phyloP scores from a whole-genome alignment of 2,113 vertebrate species.

The Anguilla rostrata region DNA sequence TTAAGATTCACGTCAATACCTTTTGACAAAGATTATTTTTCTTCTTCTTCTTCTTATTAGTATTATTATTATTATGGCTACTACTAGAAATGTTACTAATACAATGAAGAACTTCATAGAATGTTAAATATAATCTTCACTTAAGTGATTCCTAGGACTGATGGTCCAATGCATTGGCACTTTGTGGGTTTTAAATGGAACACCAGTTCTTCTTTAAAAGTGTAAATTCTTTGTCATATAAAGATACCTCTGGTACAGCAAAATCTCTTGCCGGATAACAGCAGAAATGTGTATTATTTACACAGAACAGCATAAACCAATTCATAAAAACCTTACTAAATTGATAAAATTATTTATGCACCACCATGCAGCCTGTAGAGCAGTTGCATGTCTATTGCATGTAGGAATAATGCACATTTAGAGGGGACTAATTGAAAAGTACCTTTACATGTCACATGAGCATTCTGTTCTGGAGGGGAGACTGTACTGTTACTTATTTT shows the following conservation, averaged over 20 bases:
- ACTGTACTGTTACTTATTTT: slow-evolving; percentile 13
- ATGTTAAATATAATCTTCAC: background rate
- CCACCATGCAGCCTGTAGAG: slow-evolving; percentile 57
- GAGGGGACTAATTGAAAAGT: slow-evolving; percentile 17
- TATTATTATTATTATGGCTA: too few species aligned
- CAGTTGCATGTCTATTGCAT: slow-evolving; percentile 37
- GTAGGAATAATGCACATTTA: slow-evolving; percentile 42
- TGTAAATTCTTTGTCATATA: background rate
- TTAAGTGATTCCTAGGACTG: background rate
- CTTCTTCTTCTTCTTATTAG: too few species aligned
- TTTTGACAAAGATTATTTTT: background rate
- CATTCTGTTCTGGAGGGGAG: background rate
- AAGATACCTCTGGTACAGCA: slow-evolving; percentile 47
- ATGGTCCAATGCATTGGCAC: background rate
- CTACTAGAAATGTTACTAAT: too few species aligned
- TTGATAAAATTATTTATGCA: slow-evolving; percentile 75
- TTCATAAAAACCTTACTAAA: slow-evolving; percentile 78
- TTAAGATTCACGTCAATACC: background rate
- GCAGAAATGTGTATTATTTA: slow-evolving; percentile 76
- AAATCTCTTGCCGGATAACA: slow-evolving; percentile 49
- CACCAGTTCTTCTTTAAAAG: background rate
- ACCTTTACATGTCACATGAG: slow-evolving; percentile 20
- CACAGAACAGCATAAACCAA: slow-evolving; percentile 75
- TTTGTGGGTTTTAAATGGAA: background rate
- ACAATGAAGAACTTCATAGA: background rate